Evolutionary conservation across 2,888 invertebrate genomes (phyloP).

Genomic region (Elysia crispata): DNA sequence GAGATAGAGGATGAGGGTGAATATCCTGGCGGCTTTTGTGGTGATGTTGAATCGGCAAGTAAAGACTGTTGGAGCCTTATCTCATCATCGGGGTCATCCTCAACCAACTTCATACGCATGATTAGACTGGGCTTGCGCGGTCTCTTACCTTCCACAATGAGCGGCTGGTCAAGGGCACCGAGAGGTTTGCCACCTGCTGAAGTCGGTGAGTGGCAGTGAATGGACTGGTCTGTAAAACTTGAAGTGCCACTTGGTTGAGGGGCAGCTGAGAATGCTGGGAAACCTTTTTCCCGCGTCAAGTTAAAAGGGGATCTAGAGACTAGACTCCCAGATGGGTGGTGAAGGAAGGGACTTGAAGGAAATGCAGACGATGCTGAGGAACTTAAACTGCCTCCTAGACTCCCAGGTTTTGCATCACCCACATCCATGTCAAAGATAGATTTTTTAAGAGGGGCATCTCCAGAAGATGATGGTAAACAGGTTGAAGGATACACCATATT

Average conservation of each 20-base stretch:
- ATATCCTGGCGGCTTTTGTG: background rate
- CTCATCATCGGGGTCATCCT: conserved; percentile 50
- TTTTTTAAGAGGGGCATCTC: background rate
- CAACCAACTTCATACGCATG: conserved; percentile 62
- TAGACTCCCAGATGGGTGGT: no score
- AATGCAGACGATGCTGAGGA: no score
- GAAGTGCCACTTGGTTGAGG: conserved; percentile 48
- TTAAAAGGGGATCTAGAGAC: conserved; percentile 42
- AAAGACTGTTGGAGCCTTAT: conserved; percentile 46
- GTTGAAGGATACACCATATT: background rate
- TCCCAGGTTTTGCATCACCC: background rate
- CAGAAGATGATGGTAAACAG: background rate
- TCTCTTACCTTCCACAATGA: conserved; percentile 74
- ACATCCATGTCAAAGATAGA: conserved; percentile 44
- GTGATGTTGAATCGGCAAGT: conserved; percentile 39
- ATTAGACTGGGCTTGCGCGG: conserved; percentile 74
- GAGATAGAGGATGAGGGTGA: conserved; percentile 6
- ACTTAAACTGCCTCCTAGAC: conserved; percentile 19
- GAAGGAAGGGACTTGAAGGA: no score
- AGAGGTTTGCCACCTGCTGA: conserved; percentile 34
- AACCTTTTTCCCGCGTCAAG: conserved; percentile 42
- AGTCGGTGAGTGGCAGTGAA: no score
- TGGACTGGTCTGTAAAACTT: conserved; percentile 41
- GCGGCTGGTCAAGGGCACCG: conserved; percentile 63
- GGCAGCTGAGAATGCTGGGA: conserved; percentile 43